Percentiles rank a stretch among this genome's conserved stretches.
These are phyloP conservation scores for Apistogramma diplotaenia DNA, from an alignment of 2,113 vertebrate species.

Conservation along the genomic window DNA sequence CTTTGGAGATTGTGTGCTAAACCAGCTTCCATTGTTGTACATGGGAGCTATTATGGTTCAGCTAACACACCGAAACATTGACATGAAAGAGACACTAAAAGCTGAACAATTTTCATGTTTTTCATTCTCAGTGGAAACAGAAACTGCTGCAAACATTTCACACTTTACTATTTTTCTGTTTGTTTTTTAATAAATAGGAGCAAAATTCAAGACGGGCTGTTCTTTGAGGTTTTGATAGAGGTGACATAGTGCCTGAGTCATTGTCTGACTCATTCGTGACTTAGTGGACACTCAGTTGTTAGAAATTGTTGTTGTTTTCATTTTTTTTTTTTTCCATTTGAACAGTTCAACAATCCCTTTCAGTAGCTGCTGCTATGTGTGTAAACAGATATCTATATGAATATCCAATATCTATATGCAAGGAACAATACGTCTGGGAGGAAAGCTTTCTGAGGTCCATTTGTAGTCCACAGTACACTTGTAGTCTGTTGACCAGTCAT, in stretches of 20 bases:
- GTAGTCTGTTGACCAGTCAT: neutral
- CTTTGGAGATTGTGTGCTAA: neutral
- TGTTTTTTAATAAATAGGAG: neutral
- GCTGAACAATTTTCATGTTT: neutral
- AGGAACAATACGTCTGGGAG: neutral
- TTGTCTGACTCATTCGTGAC: neutral
- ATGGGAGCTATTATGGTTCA: neutral
- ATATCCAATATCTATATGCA: neutral
- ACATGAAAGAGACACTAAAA: constrained; percentile 6
- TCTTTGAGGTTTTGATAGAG: neutral
- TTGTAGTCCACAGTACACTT: neutral
- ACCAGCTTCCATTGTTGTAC: constrained; percentile 4
- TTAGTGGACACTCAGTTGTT: neutral
- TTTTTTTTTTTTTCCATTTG: neutral
- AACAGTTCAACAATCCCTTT: neutral
- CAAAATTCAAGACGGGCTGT: neutral
- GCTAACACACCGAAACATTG: constrained; percentile 7
- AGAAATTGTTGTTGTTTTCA: neutral
- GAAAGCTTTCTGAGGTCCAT: neutral
- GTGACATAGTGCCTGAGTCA: neutral
- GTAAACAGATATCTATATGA: neutral
- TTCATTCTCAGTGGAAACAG: neutral
- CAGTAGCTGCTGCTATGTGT: neutral
- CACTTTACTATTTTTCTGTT: neutral
- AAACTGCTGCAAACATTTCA: neutral